These are phyloP conservation scores for Acanthopleura granulata DNA, from an alignment of 2,888 invertebrate genomes.

Conservation along the genomic window DNA sequence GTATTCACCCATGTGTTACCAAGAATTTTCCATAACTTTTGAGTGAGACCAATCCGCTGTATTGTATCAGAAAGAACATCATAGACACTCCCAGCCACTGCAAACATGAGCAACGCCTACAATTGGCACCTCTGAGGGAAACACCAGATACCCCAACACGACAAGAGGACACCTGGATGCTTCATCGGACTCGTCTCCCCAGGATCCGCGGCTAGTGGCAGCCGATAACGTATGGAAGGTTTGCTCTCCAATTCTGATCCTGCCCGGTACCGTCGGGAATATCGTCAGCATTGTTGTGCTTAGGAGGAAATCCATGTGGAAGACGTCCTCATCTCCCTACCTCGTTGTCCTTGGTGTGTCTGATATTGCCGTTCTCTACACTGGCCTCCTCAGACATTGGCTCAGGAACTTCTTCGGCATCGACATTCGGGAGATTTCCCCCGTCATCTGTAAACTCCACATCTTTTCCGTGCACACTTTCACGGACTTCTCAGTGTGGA, in stretches of 20 bases:
- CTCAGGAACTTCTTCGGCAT: constrained; percentile 30
- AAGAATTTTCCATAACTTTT: no score
- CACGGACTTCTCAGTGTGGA: constrained; percentile 56
- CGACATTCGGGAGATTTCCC: constrained; percentile 41
- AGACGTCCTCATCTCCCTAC: constrained; percentile 48
- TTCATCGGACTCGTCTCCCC: no score
- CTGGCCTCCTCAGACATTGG: constrained; percentile 53
- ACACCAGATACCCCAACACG: no score
- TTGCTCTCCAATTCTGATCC: constrained; percentile 49
- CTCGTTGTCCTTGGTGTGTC: constrained; percentile 45
- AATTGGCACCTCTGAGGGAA: no score
- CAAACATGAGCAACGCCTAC: no score
- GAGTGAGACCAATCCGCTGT: no score
- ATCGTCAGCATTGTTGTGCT: constrained; percentile 45
- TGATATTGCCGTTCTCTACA: constrained; percentile 50
- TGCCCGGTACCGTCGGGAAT: constrained; percentile 55
- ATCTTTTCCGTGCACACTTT: constrained; percentile 49
- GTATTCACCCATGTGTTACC: no score
- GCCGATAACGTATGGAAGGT: constrained; percentile 40
- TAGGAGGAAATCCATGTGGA: constrained; percentile 39
- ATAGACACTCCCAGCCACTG: no score
- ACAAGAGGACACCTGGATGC: no score
- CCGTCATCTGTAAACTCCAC: constrained; percentile 45
- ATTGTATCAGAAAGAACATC: no score
- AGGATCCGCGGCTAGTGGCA: not conserved